These are phyloP conservation scores for Octonoba sinensis DNA, from an alignment of 2,888 invertebrate genomes.

Conservation along the genomic window DNA sequence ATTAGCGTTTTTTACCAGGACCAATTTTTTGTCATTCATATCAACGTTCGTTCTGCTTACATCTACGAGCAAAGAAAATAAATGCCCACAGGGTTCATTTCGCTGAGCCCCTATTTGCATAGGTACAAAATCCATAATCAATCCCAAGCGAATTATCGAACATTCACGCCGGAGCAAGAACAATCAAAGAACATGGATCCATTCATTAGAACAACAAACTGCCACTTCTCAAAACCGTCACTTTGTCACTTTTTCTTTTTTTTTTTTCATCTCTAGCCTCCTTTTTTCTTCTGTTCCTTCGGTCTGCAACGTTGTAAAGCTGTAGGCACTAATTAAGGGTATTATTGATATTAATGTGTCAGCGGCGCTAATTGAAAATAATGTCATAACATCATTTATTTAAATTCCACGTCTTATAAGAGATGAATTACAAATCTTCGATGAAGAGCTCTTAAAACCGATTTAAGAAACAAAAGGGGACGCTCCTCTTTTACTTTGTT, in stretches of 20 bases:
- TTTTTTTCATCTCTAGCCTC: slow-evolving; percentile 22
- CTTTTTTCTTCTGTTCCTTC: background rate
- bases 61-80: too few species aligned
- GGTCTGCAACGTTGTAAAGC: slow-evolving; percentile 32
- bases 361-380: slow-evolving; percentile 60
- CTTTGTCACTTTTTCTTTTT: slow-evolving; percentile 54
- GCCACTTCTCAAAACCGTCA: slow-evolving; percentile 39
- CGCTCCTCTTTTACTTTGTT: background rate
- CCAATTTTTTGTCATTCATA: too few species aligned
- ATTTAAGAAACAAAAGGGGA: slow-evolving; percentile 20
- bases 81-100: too few species aligned
- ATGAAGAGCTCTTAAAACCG: background rate
- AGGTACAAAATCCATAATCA: too few species aligned
- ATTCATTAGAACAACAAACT: slow-evolving; percentile 63
- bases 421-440: slow-evolving; percentile 12
- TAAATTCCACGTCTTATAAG: slow-evolving; percentile 35
- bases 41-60: too few species aligned
- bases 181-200: slow-evolving; percentile 31
- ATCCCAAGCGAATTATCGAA: too few species aligned
- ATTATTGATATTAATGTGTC: slow-evolving; percentile 64
- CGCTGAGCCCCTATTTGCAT: too few species aligned
- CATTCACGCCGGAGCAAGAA: too few species aligned
- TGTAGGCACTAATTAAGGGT: slow-evolving; percentile 61
- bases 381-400: slow-evolving; percentile 64
- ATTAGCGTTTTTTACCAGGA: too few species aligned